These are phyloP conservation scores for Neodontobutis hainanensis DNA, from an alignment of 2,113 vertebrate genomes.

Conservation along the genomic window DNA sequence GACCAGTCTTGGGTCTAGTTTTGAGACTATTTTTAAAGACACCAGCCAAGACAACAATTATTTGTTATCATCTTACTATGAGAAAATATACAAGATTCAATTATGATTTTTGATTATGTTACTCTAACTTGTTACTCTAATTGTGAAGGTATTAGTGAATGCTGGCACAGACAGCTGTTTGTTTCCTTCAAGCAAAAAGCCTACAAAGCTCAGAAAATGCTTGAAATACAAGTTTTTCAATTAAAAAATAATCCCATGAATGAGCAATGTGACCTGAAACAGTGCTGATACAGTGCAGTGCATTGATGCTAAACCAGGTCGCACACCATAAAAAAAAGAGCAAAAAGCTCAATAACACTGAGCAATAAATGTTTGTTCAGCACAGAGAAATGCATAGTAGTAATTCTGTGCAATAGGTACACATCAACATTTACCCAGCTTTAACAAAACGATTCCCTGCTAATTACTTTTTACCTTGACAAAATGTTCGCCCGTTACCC, in stretches of 20 bases:
- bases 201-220: not conserved
- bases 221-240: not conserved
- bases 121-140: no score
- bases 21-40: no score
- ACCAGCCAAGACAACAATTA: no score
- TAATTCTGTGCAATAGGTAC: not conserved
- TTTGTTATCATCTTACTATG: no score
- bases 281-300: conserved; percentile 6
- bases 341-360: not conserved
- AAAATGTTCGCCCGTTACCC: conserved; percentile 89
- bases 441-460: not conserved
- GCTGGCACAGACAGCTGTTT: not conserved
- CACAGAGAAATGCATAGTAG: not conserved
- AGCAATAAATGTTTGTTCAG: not conserved
- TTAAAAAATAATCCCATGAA: not conserved
- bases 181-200: not conserved
- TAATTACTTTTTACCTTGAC: conserved; percentile 79
- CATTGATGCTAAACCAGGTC: conserved; percentile 5
- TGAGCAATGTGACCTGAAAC: conserved; percentile 7
- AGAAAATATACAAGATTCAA: conserved; percentile 10
- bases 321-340: not conserved
- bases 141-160: no score
- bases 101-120: no score
- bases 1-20: no score
- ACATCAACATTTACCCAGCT: no score